phyloP scores from a whole-genome alignment of 2,797 vertebrate species.

The Numenius phaeopus region DNA sequence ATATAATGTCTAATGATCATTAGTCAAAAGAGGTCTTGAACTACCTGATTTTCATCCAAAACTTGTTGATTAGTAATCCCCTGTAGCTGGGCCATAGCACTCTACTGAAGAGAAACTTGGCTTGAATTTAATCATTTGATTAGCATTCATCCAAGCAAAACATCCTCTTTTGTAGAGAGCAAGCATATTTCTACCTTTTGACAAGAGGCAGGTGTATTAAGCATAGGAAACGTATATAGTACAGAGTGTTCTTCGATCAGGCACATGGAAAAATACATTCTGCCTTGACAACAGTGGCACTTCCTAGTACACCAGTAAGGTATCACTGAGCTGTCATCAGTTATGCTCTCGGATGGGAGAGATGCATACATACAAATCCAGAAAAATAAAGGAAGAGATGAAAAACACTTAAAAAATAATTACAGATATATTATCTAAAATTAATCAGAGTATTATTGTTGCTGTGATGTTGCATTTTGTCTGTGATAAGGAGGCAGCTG shows the following conservation, averaged over 20 bases:
- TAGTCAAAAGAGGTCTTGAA: conserved; percentile 22
- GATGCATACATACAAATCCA: background rate
- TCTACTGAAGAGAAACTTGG: background rate
- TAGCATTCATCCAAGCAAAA: conserved; percentile 51
- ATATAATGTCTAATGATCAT: conserved; percentile 27
- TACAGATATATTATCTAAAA: background rate
- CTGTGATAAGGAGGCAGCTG: background rate
- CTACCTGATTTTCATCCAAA: conserved; percentile 39
- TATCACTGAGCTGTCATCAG: background rate
- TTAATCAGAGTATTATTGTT: background rate
- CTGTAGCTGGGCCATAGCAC: background rate
- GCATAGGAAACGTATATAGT: background rate
- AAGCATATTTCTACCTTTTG: conserved; percentile 4
- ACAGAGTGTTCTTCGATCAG: background rate
- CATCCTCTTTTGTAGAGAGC: background rate
- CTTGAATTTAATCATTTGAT: conserved; percentile 48
- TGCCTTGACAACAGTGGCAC: background rate
- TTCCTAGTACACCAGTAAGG: background rate
- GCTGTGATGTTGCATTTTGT: background rate
- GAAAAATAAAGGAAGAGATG: background rate
- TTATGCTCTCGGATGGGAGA: background rate
- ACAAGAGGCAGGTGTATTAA: conserved; percentile 8
- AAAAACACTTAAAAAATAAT: background rate
- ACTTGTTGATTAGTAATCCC: conserved; percentile 39
- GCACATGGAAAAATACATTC: conserved; percentile 1